A percentile compares a stretch with the other conserved stretches of the same genome.
These are phyloP conservation scores for Drosophila watanabei DNA, from an alignment of 1,140 invertebrate genomes.

Conservation along the genomic window DNA sequence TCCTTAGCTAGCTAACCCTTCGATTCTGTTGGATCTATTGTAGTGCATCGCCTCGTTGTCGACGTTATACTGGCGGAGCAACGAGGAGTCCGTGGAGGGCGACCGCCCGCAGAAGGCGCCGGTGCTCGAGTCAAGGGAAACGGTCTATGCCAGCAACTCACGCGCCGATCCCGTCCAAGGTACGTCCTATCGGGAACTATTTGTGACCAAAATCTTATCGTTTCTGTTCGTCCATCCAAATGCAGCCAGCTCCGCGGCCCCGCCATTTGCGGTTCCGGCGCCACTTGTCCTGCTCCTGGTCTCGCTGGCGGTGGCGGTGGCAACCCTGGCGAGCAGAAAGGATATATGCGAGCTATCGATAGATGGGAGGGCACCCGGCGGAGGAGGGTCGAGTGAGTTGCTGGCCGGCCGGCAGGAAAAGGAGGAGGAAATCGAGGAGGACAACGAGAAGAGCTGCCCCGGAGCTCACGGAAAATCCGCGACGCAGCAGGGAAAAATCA, in stretches of 20 bases:
- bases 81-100: conserved; percentile 91
- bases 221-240: conserved; percentile 83
- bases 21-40: conserved; percentile 20
- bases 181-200: conserved; percentile 86
- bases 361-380: conserved; percentile 22
- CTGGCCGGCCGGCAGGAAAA: conserved; percentile 25
- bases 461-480: conserved; percentile 26
- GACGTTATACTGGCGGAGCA: conserved; percentile 90
- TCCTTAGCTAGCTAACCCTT: conserved; percentile 8
- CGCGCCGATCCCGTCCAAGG: conserved; percentile 88
- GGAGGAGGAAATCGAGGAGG: conserved; percentile 7
- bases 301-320: conserved; percentile 57
- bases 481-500: conserved; percentile 33
- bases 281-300: conserved; percentile 63
- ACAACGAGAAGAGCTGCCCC: not conserved
- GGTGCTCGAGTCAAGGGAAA: conserved; percentile 88
- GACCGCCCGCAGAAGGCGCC: conserved; percentile 88
- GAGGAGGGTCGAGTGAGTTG: conserved; percentile 34
- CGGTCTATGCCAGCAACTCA: conserved; percentile 85
- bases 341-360: conserved; percentile 29
- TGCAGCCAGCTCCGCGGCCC: conserved; percentile 84
- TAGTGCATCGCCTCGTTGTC: conserved; percentile 90
- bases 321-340: conserved; percentile 52
- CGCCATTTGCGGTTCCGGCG: conserved; percentile 56
- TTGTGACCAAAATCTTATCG: conserved; percentile 86